Evolutionary conservation across 2,797 vertebrate genomes (phyloP), one percentile per base, ranked within the genome.

Genomic region (Psittacula derbiana): DNA sequence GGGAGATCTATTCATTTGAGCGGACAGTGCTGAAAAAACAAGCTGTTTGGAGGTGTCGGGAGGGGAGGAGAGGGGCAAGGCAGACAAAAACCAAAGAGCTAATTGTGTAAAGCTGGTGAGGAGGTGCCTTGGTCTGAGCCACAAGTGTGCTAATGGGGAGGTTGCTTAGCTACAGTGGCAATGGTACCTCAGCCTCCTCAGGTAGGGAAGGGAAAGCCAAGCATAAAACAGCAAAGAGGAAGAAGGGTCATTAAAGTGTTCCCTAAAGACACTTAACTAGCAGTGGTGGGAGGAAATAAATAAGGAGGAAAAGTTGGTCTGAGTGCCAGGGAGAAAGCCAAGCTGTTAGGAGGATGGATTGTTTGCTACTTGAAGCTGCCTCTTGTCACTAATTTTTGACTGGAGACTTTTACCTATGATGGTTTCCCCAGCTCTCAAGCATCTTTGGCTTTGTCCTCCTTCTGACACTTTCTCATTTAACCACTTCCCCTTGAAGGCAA

Each of bases 191-290:
- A 33, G 78, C 73, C 58, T 16, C 60, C 91, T 80, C 88, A 91
- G 86, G 92, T 53, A 92, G 41, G 61, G 62, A 57, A 83, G 69
- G 88, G 83, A 92, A 88, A 95, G 82, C 80, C 8, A n/a, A 88
- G 86, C 8, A 0, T 81, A 93, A 96, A 96, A 82, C 74, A 93
- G 78, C 5, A 12, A 62, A 87, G 78, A 92, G 80, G 91, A 90
- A 94, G 75, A 85, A 89, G 71, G 83, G 92, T 97, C 94, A 93
- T 95, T 96, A 96, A 94, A 95, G 86, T 53, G 57, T 46, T 94
- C 86, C 92, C 92, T 91, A 71, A 92, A 96, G 94, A 93, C 71
- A 43, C 55, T 50, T 95, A 86, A 96, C 88, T 93, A 90, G 79
- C 17, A 11, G 74, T 87, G 47, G 85, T 65, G 90, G 88, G 82